Conservation (phyloP, 2,113 vertebrate genomes). For the Hippocampus barbouri region DNA sequence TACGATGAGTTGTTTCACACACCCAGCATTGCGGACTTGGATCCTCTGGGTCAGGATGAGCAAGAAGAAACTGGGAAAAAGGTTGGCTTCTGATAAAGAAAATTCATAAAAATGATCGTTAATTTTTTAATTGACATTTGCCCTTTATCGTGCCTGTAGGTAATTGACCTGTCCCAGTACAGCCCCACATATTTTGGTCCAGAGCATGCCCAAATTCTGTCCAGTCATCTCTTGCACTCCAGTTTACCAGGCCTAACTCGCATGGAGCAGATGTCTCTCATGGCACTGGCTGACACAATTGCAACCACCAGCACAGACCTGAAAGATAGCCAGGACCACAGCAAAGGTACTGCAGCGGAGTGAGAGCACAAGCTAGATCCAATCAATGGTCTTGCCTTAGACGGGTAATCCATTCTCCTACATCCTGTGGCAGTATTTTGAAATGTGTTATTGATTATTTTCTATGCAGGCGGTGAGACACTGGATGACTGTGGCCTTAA, state of each 20-base stretch:
- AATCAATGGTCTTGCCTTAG: not conserved
- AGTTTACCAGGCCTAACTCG: slow-evolving; percentile 92
- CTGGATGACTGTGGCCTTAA: slow-evolving; percentile 96
- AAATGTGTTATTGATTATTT: slow-evolving; percentile 11
- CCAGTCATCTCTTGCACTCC: slow-evolving; percentile 89
- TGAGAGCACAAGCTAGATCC: not conserved
- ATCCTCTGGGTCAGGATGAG: slow-evolving; percentile 72
- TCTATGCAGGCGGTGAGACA: slow-evolving; percentile 85
- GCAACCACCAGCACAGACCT: slow-evolving; percentile 94
- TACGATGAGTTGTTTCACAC: slow-evolving; percentile 92
- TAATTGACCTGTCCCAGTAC: slow-evolving; percentile 90
- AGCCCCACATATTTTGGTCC: slow-evolving; percentile 91
- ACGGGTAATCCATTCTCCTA: not conserved
- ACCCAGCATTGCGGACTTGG: slow-evolving; percentile 67
- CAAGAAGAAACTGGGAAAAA: slow-evolving; percentile 75
- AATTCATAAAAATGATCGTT: slow-evolving; percentile 1
- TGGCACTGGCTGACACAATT: slow-evolving; percentile 94
- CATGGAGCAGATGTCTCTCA: slow-evolving; percentile 97
- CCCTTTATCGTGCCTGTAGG: slow-evolving; percentile 33
- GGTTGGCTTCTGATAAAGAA: slow-evolving; percentile 49
- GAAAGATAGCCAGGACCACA: slow-evolving; percentile 85
- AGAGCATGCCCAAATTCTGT: slow-evolving; percentile 92
- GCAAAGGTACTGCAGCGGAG: slow-evolving; percentile 75
- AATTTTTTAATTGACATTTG: not conserved
- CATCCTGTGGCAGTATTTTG: not conserved